Percentiles rank a stretch among this genome's conserved stretches.
phyloP scores from a whole-genome alignment of 2,888 invertebrate species.

The Lasioglossum malachurum region DNA sequence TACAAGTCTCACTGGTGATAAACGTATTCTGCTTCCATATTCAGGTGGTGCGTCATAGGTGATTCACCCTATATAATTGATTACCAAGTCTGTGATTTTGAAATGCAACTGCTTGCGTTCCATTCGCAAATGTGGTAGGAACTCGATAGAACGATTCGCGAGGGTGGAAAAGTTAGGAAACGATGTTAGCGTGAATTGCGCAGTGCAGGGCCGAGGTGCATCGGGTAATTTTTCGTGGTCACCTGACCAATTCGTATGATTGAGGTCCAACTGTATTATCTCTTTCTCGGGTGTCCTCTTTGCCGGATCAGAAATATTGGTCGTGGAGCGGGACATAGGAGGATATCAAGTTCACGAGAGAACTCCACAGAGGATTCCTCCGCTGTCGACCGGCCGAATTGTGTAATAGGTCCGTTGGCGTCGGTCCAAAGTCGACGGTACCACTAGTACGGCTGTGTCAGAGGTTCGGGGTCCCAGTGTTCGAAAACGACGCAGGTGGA shows the following conservation, averaged over 20 bases:
- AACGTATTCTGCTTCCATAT: too few species aligned
- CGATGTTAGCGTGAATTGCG: neutral
- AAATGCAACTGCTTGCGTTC: too few species aligned
- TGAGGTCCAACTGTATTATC: neutral
- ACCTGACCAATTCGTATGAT: neutral
- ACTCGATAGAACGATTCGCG: neutral
- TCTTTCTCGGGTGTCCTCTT: neutral
- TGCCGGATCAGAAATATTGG: constrained; percentile 3
- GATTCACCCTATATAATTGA: too few species aligned
- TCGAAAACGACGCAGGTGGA: constrained; percentile 36
- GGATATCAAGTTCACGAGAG: constrained; percentile 48
- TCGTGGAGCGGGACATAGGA: neutral
- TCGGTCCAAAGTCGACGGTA: constrained; percentile 55
- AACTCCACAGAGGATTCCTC: constrained; percentile 33
- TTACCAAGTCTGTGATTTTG: too few species aligned
- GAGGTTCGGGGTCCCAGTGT: constrained; percentile 35
- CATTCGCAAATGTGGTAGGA: too few species aligned
- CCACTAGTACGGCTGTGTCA: constrained; percentile 16
- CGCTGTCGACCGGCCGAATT: constrained; percentile 46
- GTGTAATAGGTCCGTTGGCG: constrained; percentile 65
- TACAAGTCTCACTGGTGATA: too few species aligned
- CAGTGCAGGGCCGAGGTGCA: neutral
- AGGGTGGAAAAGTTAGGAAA: neutral
- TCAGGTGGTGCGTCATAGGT: too few species aligned
- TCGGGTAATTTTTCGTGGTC: neutral